Evolutionary conservation across 2,113 vertebrate species (phyloP).

Genomic region (Rhinichthys klamathensis): DNA sequence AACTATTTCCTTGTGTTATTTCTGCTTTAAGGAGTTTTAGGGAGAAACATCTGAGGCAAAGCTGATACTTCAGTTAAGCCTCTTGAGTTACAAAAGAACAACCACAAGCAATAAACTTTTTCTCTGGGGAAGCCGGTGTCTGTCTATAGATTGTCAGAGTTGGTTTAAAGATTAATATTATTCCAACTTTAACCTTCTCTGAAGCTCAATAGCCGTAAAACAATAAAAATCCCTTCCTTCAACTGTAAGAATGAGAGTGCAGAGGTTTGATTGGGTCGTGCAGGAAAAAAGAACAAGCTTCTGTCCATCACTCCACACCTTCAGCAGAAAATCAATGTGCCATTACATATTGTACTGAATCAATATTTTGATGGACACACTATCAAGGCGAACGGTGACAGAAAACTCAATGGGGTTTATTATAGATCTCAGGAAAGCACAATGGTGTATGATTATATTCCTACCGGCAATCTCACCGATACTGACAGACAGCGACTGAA

Average conservation of each 20-base stretch:
- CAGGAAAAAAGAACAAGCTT: not conserved
- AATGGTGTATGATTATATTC: slow-evolving; percentile 49
- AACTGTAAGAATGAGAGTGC: slow-evolving; percentile 7
- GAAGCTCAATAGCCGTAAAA: slow-evolving; percentile 21
- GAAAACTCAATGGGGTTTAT: slow-evolving; percentile 39
- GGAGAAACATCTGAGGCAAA: not conserved
- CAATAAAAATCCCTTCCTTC: slow-evolving; percentile 26
- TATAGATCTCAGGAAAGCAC: slow-evolving; percentile 27
- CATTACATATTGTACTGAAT: slow-evolving; percentile 35
- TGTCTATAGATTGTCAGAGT: slow-evolving; percentile 4
- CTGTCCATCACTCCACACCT: slow-evolving; percentile 26
- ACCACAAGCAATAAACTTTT: not conserved
- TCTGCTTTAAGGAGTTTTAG: not conserved
- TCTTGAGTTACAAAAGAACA: not conserved
- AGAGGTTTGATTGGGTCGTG: slow-evolving; percentile 21
- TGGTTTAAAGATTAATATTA: slow-evolving; percentile 21
- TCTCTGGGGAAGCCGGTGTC: not conserved
- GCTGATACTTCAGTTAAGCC: not conserved
- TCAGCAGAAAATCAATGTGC: slow-evolving; percentile 44
- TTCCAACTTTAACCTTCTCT: slow-evolving; percentile 14
- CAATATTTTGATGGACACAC: slow-evolving; percentile 45
- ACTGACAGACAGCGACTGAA: slow-evolving; percentile 33
- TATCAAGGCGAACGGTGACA: slow-evolving; percentile 35
- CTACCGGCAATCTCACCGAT: not conserved
- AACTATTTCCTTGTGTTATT: not conserved